Conservation (phyloP, 2,113 vertebrate genomes). For the Brachyhypopomus gauderio region DNA sequence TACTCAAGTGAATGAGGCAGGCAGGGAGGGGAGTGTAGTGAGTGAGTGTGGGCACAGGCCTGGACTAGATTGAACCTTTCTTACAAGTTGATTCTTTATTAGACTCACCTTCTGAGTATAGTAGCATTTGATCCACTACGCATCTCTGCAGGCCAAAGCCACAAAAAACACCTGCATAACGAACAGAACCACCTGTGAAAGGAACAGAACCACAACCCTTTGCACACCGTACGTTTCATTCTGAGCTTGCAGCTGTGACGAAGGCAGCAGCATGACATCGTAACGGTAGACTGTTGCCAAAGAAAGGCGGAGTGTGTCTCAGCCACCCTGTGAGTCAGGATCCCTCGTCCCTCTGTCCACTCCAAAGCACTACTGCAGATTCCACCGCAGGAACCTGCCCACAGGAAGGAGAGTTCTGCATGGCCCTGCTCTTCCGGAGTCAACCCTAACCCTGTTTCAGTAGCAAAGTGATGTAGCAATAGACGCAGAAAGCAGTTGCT, state of each 20-base stretch:
- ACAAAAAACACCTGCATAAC: neutral
- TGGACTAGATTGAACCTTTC: too few species aligned
- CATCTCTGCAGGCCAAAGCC: neutral
- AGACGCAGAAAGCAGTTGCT: slow-evolving; percentile 57
- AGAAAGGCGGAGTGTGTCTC: too few species aligned
- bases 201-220: neutral
- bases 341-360: too few species aligned
- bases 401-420: neutral
- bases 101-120: neutral
- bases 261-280: too few species aligned
- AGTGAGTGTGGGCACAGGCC: neutral
- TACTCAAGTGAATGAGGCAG: too few species aligned
- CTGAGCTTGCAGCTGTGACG: too few species aligned
- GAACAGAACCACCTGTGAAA: neutral
- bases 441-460: slow-evolving; percentile 61
- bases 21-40: neutral
- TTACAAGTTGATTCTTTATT: neutral
- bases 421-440: neutral
- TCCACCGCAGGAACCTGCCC: too few species aligned
- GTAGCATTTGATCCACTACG: slow-evolving; percentile 39
- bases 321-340: too few species aligned
- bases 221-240: too few species aligned
- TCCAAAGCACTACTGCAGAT: too few species aligned
- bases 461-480: slow-evolving; percentile 78
- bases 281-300: too few species aligned